phyloP scores from a whole-genome alignment of 2,888 invertebrate species.

The Cephonodes hylas region DNA sequence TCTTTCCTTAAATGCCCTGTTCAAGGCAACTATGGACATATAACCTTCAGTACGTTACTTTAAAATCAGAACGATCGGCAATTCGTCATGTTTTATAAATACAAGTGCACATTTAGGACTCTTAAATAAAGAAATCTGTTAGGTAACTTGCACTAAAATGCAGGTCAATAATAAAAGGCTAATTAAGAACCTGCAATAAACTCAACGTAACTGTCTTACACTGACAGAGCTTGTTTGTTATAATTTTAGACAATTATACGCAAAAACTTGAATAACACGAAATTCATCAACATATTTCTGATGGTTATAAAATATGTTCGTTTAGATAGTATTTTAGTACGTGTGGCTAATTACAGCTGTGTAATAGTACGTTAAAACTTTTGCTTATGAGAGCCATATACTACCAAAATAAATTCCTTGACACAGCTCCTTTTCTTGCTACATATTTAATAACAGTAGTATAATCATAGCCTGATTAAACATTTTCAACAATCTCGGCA shows the following conservation, averaged over 20 bases:
- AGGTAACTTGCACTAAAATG: not conserved
- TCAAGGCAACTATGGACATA: not conserved
- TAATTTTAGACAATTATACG: not conserved
- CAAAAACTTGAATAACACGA: not conserved
- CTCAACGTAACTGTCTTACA: not conserved
- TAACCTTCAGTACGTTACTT: not conserved
- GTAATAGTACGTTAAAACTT: too few species aligned
- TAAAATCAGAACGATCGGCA: not conserved
- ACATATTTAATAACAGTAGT: too few species aligned
- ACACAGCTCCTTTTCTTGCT: too few species aligned
- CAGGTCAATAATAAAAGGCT: not conserved
- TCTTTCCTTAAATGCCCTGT: too few species aligned
- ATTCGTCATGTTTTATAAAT: not conserved
- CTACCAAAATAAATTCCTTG: too few species aligned
- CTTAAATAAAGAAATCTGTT: conserved; percentile 1
- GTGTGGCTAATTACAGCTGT: too few species aligned
- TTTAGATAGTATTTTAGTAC: too few species aligned
- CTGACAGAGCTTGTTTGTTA: not conserved
- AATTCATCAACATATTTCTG: too few species aligned
- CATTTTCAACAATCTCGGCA: too few species aligned
- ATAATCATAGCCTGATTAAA: too few species aligned
- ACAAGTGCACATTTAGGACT: not conserved
- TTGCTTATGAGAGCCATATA: too few species aligned
- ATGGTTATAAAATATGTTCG: too few species aligned
- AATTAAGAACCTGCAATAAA: not conserved